These are phyloP conservation scores for Halictus quadricinctus DNA, from an alignment of 2,888 invertebrate genomes.

Conservation along the genomic window DNA sequence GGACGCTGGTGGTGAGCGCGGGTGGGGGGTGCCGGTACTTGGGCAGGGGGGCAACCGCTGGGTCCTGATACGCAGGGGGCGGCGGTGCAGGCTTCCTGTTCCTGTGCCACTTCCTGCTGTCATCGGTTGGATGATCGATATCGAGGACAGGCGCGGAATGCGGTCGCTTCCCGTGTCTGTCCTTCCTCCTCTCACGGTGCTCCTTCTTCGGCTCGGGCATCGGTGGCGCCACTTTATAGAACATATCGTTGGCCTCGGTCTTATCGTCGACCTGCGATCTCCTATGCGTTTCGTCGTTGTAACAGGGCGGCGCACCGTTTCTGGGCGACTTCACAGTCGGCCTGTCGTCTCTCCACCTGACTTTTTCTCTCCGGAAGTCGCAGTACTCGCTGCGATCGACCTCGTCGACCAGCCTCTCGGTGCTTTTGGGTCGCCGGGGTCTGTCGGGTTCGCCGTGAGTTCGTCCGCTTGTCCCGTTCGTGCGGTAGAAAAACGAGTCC, in stretches of 20 bases:
- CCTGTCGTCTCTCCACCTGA: constrained; percentile 50
- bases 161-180: constrained; percentile 72
- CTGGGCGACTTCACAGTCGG: constrained; percentile 53
- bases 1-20: constrained; percentile 65
- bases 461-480: constrained; percentile 72
- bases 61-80: constrained; percentile 72
- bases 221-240: constrained; percentile 73
- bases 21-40: constrained; percentile 66
- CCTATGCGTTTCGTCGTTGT: constrained; percentile 59
- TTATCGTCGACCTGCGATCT: constrained; percentile 63
- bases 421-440: constrained; percentile 77
- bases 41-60: constrained; percentile 63
- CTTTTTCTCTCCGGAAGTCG: constrained; percentile 64
- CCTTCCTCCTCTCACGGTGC: constrained; percentile 64
- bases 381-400: constrained; percentile 69
- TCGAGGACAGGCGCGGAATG: constrained; percentile 78
- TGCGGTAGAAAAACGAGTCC: constrained; percentile 73
- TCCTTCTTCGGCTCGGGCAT: constrained; percentile 68
- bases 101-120: constrained; percentile 68
- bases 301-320: constrained; percentile 50
- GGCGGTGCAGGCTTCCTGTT: constrained; percentile 70
- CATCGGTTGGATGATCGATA: constrained; percentile 66
- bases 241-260: constrained; percentile 66
- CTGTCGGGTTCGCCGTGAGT: constrained; percentile 64
- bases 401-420: constrained; percentile 76